Base-by-base conservation (phyloP, 2,113 vertebrate species). In the Lasiurus cinereus region DNA sequence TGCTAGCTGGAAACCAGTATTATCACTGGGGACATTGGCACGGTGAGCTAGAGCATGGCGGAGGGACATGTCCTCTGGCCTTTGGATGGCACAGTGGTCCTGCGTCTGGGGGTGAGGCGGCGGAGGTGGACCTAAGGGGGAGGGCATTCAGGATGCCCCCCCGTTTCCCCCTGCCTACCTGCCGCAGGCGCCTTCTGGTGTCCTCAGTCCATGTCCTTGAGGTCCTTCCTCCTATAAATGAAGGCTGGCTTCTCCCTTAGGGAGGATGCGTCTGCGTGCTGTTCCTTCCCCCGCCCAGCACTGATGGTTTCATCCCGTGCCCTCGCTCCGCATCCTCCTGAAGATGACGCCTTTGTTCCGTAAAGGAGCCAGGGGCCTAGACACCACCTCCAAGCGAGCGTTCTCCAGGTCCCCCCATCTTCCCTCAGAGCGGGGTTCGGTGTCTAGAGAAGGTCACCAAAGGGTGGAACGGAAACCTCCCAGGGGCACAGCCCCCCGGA, bases 361-460 rank as follows among this genome's bases (percentile, higher is more conserved):
- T 80, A 85, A 91, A 39, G 48, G 43, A 88, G 31, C 11, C 59
- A 80, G 21, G 14, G 5, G 19, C 66, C 56, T 43, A 77, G 18
- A 15, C 14, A 70, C 64, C 36, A 88, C 83, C 29, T 16, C 39
- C 74, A 14, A 4, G 16, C 29, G 21, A 43, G 21, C 52, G 48
- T 80, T 86, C 22, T 91, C 67, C 48, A 90, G 62, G 62, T 77
- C 11, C 16, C 18, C 39, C 39, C 39, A 24, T 73, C 83, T 87
- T 83, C 62, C 31, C 33, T 90, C 6, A 89, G 33, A 94, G 16
- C 69, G 22, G 36, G 64, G 22, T 43, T 94, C 62, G 8, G 10
- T 83, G 86, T 54, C 74, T 86, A 27, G 73, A 80, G 67, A 92
- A 86, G 36, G 29, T 80, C 92, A 21, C 24, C 89, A 89, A 31